phyloP scores from a whole-genome alignment of 2,888 invertebrate species.

The Leucophenga maculata region DNA sequence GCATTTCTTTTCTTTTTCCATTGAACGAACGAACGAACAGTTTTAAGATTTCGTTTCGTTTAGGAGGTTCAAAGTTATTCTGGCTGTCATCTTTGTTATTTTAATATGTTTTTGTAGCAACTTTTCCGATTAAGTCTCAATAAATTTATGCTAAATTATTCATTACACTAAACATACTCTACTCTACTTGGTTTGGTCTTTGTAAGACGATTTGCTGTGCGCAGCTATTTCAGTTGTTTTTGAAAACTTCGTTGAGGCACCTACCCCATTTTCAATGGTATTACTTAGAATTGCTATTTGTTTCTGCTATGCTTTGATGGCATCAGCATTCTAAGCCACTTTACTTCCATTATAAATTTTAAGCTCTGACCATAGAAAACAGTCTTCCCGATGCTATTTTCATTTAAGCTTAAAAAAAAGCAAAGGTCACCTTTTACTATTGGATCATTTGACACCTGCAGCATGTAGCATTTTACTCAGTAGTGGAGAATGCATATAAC shows the following conservation, averaged over 20 bases:
- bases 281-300: too few relatives aligned
- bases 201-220: too few relatives aligned
- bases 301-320: too few relatives aligned
- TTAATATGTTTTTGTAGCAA: conserved; percentile 10
- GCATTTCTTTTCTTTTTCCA: not conserved
- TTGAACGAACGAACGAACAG: conserved; percentile 33
- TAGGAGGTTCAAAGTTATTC: not conserved
- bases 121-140: conserved; percentile 27
- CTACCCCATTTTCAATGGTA: too few relatives aligned
- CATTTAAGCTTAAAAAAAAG: not conserved
- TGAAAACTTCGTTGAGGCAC: too few relatives aligned
- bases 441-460: conserved; percentile 14
- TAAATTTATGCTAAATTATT: conserved; percentile 31
- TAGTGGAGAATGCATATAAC: not conserved
- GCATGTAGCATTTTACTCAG: not conserved
- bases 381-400: too few relatives aligned
- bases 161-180: conserved; percentile 5
- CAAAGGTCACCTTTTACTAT: conserved; percentile 28
- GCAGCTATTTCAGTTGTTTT: too few relatives aligned
- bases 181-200: too few relatives aligned
- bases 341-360: not conserved
- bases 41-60: not conserved
- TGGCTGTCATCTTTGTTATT: conserved; percentile 42
- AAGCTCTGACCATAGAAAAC: not conserved
- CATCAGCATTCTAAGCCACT: too few relatives aligned